phyloP scores from a whole-genome alignment of 1,140 invertebrate species.

The Thaumetopoea pityocampa region DNA sequence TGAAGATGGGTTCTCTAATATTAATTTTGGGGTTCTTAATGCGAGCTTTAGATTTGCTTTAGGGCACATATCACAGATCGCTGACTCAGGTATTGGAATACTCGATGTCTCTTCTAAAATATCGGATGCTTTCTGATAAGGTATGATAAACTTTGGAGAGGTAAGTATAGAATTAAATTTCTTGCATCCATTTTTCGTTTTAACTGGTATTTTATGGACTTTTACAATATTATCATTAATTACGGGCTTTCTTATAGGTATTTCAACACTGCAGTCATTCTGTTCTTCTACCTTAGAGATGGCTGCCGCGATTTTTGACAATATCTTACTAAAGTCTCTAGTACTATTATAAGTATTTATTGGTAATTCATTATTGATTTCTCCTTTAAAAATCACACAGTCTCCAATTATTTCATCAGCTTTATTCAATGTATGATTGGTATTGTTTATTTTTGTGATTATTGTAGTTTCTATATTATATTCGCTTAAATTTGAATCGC shows the following conservation, averaged over 20 bases:
- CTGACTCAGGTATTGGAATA: slow-evolving; percentile 1
- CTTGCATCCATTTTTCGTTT: slow-evolving; percentile 1
- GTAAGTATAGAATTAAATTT: slow-evolving; percentile 1
- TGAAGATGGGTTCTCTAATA: slow-evolving; percentile 4
- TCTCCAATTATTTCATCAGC: too few relatives aligned
- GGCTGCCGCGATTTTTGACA: slow-evolving; percentile 6
- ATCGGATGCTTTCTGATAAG: slow-evolving; percentile 24
- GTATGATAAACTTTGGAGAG: slow-evolving; percentile 16
- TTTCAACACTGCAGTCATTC: slow-evolving; percentile 1
- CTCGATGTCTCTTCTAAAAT: slow-evolving; percentile 16
- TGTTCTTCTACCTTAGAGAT: slow-evolving; percentile 16
- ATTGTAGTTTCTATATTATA: background rate
- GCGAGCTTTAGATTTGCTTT: slow-evolving; percentile 9
- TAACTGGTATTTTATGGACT: too few relatives aligned
- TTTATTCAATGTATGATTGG: too few relatives aligned
- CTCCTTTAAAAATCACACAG: background rate
- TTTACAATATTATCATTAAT: too few relatives aligned
- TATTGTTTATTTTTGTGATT: background rate
- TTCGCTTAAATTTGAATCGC: background rate
- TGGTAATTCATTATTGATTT: background rate
- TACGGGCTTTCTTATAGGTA: slow-evolving; percentile 16
- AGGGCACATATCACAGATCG: background rate
- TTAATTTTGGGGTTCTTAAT: slow-evolving; percentile 6
- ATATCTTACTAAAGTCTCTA: slow-evolving; percentile 6
- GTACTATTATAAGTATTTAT: background rate